phyloP scores from a whole-genome alignment of 2,797 vertebrate genomes.

The Falco concolor region DNA sequence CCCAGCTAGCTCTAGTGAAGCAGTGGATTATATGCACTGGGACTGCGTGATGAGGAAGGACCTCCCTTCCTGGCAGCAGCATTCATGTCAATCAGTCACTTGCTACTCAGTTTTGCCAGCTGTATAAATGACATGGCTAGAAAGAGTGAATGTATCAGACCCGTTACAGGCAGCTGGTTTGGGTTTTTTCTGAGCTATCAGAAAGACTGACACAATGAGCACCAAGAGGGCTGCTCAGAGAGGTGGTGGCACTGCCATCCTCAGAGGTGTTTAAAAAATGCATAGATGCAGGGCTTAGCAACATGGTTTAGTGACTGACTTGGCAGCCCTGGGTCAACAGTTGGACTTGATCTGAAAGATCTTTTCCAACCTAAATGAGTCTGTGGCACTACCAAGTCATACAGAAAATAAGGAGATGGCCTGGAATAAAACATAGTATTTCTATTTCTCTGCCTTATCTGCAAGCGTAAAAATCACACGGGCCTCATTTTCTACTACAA shows the following conservation, averaged over 20 bases:
- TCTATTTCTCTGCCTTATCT: not conserved
- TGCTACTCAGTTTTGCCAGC: not conserved
- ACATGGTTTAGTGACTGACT: too few species aligned
- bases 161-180: not conserved
- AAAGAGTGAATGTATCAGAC: not conserved
- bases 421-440: not conserved
- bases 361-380: too few species aligned
- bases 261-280: too few species aligned
- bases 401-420: not conserved
- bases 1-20: not conserved
- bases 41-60: not conserved
- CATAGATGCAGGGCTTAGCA: too few species aligned
- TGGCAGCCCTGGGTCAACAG: too few species aligned
- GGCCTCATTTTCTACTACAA: not conserved
- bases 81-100: not conserved
- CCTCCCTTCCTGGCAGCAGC: not conserved
- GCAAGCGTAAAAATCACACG: not conserved
- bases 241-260: too few species aligned
- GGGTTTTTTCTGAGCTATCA: not conserved
- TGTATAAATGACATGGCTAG: not conserved
- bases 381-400: not conserved
- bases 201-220: not conserved
- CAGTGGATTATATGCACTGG: fast-evolving
- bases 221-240: not conserved
- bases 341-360: too few species aligned